Percentiles rank a stretch among this genome's conserved stretches.
Conservation (phyloP, 2,113 vertebrate species). For the Lathamus discolor region DNA sequence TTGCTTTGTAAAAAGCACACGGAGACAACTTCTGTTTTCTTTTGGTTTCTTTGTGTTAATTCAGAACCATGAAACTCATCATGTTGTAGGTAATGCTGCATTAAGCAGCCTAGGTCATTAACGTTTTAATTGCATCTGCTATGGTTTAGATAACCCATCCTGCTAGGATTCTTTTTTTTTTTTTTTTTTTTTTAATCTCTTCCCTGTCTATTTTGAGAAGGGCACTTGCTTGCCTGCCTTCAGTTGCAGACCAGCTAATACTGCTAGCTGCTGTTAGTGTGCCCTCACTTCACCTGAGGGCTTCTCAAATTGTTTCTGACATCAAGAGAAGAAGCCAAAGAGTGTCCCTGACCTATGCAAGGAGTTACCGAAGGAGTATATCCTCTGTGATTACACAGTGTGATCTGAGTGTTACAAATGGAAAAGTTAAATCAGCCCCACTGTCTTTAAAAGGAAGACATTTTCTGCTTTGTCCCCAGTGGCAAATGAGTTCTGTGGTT, state of each 20-base stretch:
- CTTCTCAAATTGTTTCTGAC: neutral
- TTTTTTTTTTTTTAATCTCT: neutral
- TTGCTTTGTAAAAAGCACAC: neutral
- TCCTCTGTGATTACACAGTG: neutral
- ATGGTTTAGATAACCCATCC: neutral
- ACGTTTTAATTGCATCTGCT: neutral
- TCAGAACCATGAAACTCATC: too few species aligned
- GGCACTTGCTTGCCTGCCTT: neutral
- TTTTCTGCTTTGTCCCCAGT: neutral
- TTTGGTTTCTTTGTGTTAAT: neutral
- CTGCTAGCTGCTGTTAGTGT: neutral
- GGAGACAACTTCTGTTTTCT: neutral
- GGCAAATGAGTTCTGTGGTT: neutral
- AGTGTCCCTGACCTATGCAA: accelerated
- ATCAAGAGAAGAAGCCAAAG: neutral
- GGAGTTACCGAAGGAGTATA: neutral
- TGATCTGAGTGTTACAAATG: neutral
- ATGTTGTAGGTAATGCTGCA: neutral
- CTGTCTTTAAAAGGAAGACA: neutral
- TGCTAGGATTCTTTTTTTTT: neutral
- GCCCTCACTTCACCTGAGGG: neutral
- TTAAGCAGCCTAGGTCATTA: neutral
- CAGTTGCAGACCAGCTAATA: neutral
- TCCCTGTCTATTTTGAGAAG: neutral
- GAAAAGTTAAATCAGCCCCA: neutral